Conservation (phyloP, 2,797 vertebrate species). For the Delichon dasypus region DNA sequence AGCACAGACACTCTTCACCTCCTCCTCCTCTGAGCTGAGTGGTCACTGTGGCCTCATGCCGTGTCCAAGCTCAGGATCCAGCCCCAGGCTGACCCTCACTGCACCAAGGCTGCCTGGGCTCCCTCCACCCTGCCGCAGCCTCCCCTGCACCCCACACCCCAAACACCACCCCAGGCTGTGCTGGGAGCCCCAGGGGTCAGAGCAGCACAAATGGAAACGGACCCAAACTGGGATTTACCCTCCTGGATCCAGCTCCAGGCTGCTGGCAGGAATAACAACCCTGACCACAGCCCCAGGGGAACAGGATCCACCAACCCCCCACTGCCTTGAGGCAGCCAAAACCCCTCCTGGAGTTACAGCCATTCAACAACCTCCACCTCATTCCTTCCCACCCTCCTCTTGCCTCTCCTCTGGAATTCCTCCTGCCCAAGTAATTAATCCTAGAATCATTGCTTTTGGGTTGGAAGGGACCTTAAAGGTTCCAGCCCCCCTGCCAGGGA, state of each 20-base stretch:
- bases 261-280: rapidly evolving
- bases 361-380: background rate
- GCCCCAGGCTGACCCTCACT: background rate
- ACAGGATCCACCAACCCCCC: background rate
- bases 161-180: background rate
- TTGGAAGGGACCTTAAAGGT: background rate
- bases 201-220: background rate
- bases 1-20: background rate
- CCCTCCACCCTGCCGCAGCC: background rate
- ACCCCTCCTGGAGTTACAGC: background rate
- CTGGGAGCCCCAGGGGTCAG: background rate
- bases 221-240: background rate
- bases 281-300: background rate
- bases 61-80: rapidly evolving
- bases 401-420: background rate
- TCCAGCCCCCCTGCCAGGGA: background rate
- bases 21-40: background rate
- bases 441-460: background rate
- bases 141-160: background rate
- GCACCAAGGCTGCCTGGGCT: background rate
- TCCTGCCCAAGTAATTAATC: background rate
- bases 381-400: background rate
- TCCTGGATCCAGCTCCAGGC: background rate
- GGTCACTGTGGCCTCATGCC: background rate
- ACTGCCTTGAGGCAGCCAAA: background rate